Evolutionary conservation across 2,113 vertebrate species (phyloP).

Genomic region (Trematomus loennbergii): DNA sequence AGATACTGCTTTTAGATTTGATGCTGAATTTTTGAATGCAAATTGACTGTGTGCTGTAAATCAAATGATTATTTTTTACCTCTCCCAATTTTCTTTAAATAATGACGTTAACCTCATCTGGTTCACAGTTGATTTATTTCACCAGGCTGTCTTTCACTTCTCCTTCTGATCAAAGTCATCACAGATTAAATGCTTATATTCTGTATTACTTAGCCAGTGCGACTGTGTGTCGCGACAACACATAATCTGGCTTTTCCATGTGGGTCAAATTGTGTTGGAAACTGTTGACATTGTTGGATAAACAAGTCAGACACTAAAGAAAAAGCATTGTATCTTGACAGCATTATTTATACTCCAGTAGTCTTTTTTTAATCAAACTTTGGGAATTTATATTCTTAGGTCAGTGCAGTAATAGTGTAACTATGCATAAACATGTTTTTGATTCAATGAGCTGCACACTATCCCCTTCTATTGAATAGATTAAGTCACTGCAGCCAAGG

Average conservation of each 20-base stretch:
- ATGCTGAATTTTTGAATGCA: not conserved
- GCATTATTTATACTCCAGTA: not conserved
- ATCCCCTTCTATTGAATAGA: slow-evolving; percentile 50
- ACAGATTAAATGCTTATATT: slow-evolving; percentile 8
- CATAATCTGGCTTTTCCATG: slow-evolving; percentile 68
- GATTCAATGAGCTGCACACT: slow-evolving; percentile 17
- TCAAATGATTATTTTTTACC: not conserved
- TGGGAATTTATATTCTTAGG: not conserved
- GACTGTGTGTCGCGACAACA: slow-evolving; percentile 14
- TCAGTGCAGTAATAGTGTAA: slow-evolving; percentile 18
- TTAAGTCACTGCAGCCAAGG: slow-evolving; percentile 38
- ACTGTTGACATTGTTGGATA: slow-evolving; percentile 13
- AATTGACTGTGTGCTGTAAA: slow-evolving; percentile 9
- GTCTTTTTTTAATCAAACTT: not conserved
- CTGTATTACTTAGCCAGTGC: not conserved
- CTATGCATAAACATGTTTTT: slow-evolving; percentile 23
- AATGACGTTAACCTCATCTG: slow-evolving; percentile 9
- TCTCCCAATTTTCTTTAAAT: not conserved
- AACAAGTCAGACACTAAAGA: slow-evolving; percentile 19
- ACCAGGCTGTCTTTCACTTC: not conserved
- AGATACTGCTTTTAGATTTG: too few relatives aligned
- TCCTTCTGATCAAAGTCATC: slow-evolving; percentile 8
- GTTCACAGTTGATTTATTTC: not conserved
- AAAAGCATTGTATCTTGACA: not conserved
- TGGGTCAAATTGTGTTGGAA: slow-evolving; percentile 69